A percentile compares a stretch with the other conserved stretches of the same genome.
These are phyloP conservation scores for Anarhynchus alexandrinus DNA, from an alignment of 2,113 vertebrate species.

Conservation along the genomic window DNA sequence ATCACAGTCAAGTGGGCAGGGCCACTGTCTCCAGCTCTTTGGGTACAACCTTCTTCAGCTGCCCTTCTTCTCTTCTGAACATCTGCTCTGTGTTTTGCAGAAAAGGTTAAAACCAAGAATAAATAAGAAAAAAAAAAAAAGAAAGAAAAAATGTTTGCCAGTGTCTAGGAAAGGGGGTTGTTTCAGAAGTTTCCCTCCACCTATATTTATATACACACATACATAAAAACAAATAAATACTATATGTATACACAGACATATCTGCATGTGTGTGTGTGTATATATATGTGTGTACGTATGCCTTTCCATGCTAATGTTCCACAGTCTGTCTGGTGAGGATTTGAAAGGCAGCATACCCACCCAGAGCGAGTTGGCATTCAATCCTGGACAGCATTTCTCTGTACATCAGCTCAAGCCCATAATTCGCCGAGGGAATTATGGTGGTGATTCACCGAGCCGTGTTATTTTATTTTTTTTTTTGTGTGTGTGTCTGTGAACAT, in stretches of 20 bases:
- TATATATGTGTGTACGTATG: not conserved
- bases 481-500: not conserved
- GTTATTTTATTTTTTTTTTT: not conserved
- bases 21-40: not conserved
- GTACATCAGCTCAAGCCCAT: constrained; percentile 1
- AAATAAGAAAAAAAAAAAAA: not conserved
- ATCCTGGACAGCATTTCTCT: not conserved
- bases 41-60: not conserved
- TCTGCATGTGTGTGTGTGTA: not conserved
- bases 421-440: not conserved
- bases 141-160: not conserved
- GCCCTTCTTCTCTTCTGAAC: not conserved
- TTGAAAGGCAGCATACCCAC: not conserved
- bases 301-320: not conserved
- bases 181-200: not conserved
- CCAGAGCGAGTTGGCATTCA: not conserved
- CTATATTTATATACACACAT: not conserved
- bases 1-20: not conserved
- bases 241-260: not conserved
- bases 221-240: not conserved
- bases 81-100: not conserved
- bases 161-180: not conserved
- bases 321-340: not conserved
- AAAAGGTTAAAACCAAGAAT: not conserved
- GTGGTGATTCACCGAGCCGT: not conserved